Evolutionary conservation across 1,140 invertebrate species (phyloP).

Genomic region (Bathynomus jamesi): DNA sequence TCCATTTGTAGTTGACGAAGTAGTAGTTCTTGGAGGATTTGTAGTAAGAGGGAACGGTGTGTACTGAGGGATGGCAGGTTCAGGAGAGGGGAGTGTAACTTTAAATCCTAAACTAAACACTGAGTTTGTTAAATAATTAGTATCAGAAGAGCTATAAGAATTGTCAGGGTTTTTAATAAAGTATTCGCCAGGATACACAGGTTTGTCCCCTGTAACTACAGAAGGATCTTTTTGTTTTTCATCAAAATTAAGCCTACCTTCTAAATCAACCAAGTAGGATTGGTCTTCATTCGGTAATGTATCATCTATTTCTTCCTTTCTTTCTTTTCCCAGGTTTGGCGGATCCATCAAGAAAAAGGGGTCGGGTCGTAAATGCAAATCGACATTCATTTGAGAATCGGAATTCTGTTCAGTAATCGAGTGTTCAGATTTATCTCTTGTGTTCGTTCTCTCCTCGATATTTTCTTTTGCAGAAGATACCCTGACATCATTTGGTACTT

Average conservation of each 20-base stretch:
- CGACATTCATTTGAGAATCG: not conserved
- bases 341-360: conserved; percentile 29
- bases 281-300: not conserved
- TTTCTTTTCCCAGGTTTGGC: conserved; percentile 9
- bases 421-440: not conserved
- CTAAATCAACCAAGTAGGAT: not conserved
- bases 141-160: conserved; percentile 11
- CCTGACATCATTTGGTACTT: not conserved
- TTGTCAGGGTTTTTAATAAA: conserved; percentile 21
- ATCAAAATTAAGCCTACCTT: not conserved
- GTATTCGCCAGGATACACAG: conserved; percentile 26
- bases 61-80: conserved; percentile 26
- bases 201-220: conserved; percentile 14
- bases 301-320: not conserved
- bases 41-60: conserved; percentile 34
- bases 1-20: not conserved
- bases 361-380: conserved; percentile 8
- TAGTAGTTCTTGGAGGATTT: conserved; percentile 22
- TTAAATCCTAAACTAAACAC: conserved; percentile 26
- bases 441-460: not conserved
- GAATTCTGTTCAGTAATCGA: not conserved
- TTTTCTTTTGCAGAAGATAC: not conserved
- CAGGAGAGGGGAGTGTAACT: conserved; percentile 9
- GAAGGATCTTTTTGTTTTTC: conserved; percentile 13
- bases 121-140: conserved; percentile 15